A percentile compares a stretch with the other conserved stretches of the same genome.
These are phyloP conservation scores for Argyresthia goedartella DNA, from an alignment of 2,888 invertebrate genomes.

Conservation along the genomic window DNA sequence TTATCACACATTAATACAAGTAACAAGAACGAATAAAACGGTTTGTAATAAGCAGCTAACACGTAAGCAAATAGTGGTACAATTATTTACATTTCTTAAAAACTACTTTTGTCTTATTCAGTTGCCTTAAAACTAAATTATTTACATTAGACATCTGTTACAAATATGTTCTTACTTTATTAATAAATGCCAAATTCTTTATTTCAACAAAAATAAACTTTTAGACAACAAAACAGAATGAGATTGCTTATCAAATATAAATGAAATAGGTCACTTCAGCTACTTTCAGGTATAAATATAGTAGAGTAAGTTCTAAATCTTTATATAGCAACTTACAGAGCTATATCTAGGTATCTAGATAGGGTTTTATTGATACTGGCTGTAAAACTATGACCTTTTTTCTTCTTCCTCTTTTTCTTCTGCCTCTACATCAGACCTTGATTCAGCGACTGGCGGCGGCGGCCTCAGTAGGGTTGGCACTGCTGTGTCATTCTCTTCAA, in stretches of 20 bases:
- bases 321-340: too few species aligned
- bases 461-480: conserved; percentile 38
- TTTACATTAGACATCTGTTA: conserved; percentile 7
- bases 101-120: not conserved
- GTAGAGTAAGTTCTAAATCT: too few species aligned
- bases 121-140: conserved; percentile 3
- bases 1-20: conserved; percentile 27
- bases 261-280: too few species aligned
- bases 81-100: conserved; percentile 4
- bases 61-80: not conserved
- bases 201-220: not conserved
- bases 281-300: too few species aligned
- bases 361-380: not conserved
- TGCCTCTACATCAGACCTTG: conserved; percentile 27
- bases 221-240: not conserved
- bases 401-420: conserved; percentile 16
- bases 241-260: not conserved
- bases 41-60: not conserved
- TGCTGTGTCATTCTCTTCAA: conserved; percentile 25
- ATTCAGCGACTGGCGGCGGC: conserved; percentile 34
- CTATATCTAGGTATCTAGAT: too few species aligned
- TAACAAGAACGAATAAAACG: not conserved
- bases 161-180: conserved; percentile 5
- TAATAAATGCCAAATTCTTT: conserved; percentile 23
- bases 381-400: not conserved